Evolutionary conservation across 2,888 invertebrate genomes (phyloP).

Genomic region (Notocelia uddmanniana): DNA sequence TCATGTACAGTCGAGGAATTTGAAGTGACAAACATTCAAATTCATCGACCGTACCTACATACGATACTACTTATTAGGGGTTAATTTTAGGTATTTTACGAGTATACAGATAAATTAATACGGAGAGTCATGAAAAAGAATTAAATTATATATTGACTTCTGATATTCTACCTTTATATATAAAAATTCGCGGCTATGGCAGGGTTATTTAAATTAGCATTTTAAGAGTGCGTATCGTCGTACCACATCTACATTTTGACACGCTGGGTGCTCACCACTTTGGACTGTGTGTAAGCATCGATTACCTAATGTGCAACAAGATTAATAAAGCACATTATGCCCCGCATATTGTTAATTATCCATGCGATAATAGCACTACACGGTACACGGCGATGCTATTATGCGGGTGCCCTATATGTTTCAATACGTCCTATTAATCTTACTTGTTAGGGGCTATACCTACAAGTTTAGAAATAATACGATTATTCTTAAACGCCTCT

Average conservation of each 20-base stretch:
- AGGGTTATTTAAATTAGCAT: too few relatives aligned
- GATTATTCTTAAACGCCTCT: background rate
- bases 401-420: constrained; percentile 11
- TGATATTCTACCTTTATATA: too few relatives aligned
- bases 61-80: too few relatives aligned
- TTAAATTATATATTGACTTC: too few relatives aligned
- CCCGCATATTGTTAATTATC: constrained; percentile 26
- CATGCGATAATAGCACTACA: background rate
- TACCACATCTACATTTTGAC: background rate
- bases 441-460: background rate
- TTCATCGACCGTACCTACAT: too few relatives aligned
- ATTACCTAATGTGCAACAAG: constrained; percentile 1
- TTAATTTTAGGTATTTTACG: too few relatives aligned
- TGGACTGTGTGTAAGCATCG: background rate
- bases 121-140: too few relatives aligned
- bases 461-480: constrained; percentile 1
- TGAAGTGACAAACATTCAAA: too few relatives aligned
- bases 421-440: background rate
- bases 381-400: background rate
- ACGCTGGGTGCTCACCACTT: background rate
- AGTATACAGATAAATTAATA: too few relatives aligned
- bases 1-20: too few relatives aligned
- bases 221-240: too few relatives aligned
- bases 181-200: too few relatives aligned
- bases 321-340: constrained; percentile 25